A percentile compares a stretch with the other conserved stretches of the same genome.
These are phyloP conservation scores for Saturnia japonica DNA, from an alignment of 2,888 invertebrate species.

Conservation along the genomic window DNA sequence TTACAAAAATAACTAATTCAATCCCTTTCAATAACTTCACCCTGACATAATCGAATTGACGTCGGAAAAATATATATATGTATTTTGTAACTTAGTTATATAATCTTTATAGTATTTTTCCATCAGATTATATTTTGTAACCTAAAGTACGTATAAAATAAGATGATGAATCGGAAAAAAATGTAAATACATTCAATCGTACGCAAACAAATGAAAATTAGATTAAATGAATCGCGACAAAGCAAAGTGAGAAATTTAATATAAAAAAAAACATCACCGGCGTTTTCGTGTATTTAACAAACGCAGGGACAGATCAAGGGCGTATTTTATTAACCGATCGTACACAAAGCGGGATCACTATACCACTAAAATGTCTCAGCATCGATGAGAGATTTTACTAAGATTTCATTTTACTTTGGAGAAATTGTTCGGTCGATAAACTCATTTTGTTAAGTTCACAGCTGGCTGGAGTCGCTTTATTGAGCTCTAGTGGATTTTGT, in stretches of 20 bases:
- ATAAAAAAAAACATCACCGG: constrained; percentile 68
- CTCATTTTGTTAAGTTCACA: background rate
- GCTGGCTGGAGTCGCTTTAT: background rate
- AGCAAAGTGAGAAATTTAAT: constrained; percentile 62
- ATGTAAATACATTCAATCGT: constrained; percentile 30
- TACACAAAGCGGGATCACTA: background rate
- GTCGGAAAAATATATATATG: background rate
- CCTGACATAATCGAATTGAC: background rate
- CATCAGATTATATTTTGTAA: background rate
- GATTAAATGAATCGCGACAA: constrained; percentile 49
- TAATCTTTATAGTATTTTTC: background rate
- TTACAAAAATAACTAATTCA: background rate
- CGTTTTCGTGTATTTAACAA: constrained; percentile 40
- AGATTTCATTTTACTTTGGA: background rate
- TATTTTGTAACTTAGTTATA: background rate
- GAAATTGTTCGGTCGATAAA: background rate
- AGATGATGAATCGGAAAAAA: constrained; percentile 42
- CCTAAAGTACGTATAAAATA: background rate
- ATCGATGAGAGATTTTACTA: background rate
- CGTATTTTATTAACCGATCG: background rate
- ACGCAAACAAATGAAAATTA: constrained; percentile 56
- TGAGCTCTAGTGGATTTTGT: background rate
- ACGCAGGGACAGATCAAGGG: constrained; percentile 35
- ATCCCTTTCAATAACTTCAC: background rate
- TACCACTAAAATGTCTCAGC: background rate